Evolutionary conservation across 2,888 invertebrate genomes (phyloP), one percentile per base, ranked within the genome.

Genomic region (Tipula confusa): DNA sequence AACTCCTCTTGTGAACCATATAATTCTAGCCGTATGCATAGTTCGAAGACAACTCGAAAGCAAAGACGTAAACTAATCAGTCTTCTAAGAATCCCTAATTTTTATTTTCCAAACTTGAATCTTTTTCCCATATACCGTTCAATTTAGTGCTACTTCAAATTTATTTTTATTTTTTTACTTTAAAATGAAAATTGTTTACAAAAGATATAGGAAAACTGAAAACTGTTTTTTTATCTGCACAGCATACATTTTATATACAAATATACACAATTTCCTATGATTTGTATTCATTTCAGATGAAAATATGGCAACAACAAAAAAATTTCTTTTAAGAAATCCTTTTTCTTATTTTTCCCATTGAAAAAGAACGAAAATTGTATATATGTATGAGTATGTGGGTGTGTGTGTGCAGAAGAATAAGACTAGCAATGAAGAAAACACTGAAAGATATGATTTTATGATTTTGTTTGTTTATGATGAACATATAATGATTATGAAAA

Each of bases 391-490:
- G 38, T 38, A n/a, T n/a, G n/a, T n/a, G n/a, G n/a, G n/a, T n/a
- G n/a, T n/a, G n/a, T n/a, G n/a, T n/a, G n/a, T n/a, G n/a, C n/a
- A n/a, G n/a, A 38, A 64, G 64, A 24, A 24, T 1, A 64, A 18
- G 64, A 64, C 9, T 5, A 9, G 7, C 64, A 13, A 64, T 24
- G 9, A 64, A 24, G 64, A 64, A 64, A 64, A 64, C 64, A 18
- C 24, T 24, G 64, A 18, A 43, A 64, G 64, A 64, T 64, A 64
- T 64, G 64, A 64, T 64, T 64, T 64, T 64, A 64, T 64, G 64
- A 64, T 64, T 64, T 64, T 64, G 64, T 64, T 64, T 64, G 64
- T 64, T 64, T 64, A 64, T 64, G 64, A 64, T 64, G 64, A 64
- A 64, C 64, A 64, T 64, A 38, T 38, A 64, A 64, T 64, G 64